These are phyloP conservation scores for Euphydryas editha DNA, from an alignment of 2,888 invertebrate genomes.

Conservation along the genomic window DNA sequence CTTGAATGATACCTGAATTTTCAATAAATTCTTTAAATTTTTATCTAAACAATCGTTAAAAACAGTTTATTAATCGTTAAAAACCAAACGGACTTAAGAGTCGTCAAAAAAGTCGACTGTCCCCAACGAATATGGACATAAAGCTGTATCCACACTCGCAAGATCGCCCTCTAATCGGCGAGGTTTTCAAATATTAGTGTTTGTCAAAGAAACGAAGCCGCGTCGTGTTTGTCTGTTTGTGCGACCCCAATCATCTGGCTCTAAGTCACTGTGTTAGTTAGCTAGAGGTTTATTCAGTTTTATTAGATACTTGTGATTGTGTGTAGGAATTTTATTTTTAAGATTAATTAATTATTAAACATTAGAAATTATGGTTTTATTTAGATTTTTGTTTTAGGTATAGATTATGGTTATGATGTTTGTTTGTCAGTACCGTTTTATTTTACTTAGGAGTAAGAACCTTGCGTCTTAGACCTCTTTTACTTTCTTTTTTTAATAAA, in stretches of 20 bases:
- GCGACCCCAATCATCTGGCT: slow-evolving; percentile 56
- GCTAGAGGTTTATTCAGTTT: slow-evolving; percentile 23
- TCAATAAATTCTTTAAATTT: too few relatives aligned
- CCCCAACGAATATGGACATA: slow-evolving; percentile 34
- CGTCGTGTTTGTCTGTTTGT: slow-evolving; percentile 55
- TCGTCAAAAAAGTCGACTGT: slow-evolving; percentile 15
- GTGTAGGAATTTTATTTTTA: background rate
- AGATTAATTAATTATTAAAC: too few relatives aligned
- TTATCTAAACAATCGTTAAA: too few relatives aligned
- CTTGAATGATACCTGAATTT: too few relatives aligned
- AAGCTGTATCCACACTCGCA: slow-evolving; percentile 40
- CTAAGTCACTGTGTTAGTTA: slow-evolving; percentile 44
- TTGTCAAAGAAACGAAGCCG: slow-evolving; percentile 76
- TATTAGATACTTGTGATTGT: slow-evolving; percentile 18
- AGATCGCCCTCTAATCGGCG: slow-evolving; percentile 68
- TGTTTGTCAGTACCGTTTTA: too few relatives aligned
- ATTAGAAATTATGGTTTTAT: background rate
- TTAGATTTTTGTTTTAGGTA: background rate
- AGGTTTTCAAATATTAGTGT: slow-evolving; percentile 80
- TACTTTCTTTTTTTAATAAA: too few relatives aligned
- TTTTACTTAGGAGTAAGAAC: too few relatives aligned
- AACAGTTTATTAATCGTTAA: background rate
- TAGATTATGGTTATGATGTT: too few relatives aligned
- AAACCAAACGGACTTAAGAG: slow-evolving; percentile 1
- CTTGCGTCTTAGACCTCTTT: too few relatives aligned